Evolutionary conservation across 2,888 invertebrate species (phyloP).

Genomic region (Campoplex nolae): DNA sequence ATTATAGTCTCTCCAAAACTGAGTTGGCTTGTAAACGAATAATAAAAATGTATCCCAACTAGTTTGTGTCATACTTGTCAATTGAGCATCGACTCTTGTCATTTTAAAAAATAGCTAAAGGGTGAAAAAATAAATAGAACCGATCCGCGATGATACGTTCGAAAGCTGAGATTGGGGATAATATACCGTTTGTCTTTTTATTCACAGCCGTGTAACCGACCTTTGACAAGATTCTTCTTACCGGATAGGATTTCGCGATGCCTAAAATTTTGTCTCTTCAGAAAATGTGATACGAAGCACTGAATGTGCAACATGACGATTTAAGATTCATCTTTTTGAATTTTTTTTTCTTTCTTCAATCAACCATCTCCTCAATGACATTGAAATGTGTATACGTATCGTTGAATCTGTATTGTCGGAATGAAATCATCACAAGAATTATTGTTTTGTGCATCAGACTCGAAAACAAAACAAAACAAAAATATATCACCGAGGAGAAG

Average conservation of each 20-base stretch:
- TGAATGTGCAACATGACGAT: too few relatives aligned
- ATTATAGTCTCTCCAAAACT: not conserved
- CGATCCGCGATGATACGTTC: not conserved
- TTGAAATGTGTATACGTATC: not conserved
- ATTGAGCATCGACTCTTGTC: not conserved
- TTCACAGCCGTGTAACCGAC: constrained; percentile 69
- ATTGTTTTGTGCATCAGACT: constrained; percentile 27
- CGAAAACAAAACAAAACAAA: constrained; percentile 24
- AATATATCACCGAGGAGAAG: constrained; percentile 29
- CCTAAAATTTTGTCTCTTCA: not conserved
- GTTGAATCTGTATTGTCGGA: not conserved
- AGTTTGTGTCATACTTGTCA: not conserved
- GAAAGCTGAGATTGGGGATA: not conserved
- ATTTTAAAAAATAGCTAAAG: not conserved
- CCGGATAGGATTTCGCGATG: not conserved
- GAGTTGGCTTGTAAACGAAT: not conserved
- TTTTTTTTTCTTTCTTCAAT: not conserved
- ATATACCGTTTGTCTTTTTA: constrained; percentile 25
- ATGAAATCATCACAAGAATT: not conserved
- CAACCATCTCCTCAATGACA: not conserved
- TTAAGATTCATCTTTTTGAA: constrained; percentile 6
- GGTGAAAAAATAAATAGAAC: not conserved
- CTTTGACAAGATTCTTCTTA: constrained; percentile 69
- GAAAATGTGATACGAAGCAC: not conserved
- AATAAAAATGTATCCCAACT: too few relatives aligned